phyloP scores from a whole-genome alignment of 1,140 invertebrate genomes.

The Gryllus bimaculatus region DNA sequence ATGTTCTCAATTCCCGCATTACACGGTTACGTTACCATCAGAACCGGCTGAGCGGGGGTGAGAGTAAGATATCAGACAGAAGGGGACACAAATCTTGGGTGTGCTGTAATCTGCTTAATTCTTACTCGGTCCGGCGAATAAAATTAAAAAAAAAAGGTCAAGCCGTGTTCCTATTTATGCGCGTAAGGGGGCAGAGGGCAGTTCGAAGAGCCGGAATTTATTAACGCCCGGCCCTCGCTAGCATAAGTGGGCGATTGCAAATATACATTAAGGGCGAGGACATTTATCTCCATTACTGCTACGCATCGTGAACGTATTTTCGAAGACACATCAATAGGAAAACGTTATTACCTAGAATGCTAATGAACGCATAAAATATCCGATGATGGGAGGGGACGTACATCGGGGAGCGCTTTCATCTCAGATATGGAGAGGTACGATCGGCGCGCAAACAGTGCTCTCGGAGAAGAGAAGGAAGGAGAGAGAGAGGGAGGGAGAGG shows the following conservation, averaged over 20 bases:
- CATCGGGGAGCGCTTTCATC: not conserved
- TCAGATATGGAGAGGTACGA: too few species aligned
- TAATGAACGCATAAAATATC: not conserved
- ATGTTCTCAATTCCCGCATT: too few species aligned
- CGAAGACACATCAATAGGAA: slow-evolving; percentile 1
- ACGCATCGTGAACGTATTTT: not conserved
- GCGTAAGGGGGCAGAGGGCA: not conserved
- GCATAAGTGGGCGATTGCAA: not conserved
- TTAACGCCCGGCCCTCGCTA: not conserved
- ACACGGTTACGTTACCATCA: too few species aligned
- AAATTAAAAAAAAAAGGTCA: not conserved
- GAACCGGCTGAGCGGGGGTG: too few species aligned
- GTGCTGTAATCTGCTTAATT: not conserved
- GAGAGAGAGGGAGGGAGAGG: too few species aligned
- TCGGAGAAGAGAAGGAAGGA: too few species aligned
- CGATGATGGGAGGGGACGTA: not conserved
- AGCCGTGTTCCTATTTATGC: not conserved
- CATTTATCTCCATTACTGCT: not conserved
- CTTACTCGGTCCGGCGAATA: not conserved
- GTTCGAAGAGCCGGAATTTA: not conserved
- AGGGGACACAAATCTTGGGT: not conserved
- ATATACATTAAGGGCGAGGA: not conserved
- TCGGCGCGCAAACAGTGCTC: too few species aligned
- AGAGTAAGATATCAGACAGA: not conserved
- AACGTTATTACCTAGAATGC: not conserved